These are phyloP conservation scores for Vanessa atalanta DNA, from an alignment of 1,140 invertebrate species.

Conservation along the genomic window DNA sequence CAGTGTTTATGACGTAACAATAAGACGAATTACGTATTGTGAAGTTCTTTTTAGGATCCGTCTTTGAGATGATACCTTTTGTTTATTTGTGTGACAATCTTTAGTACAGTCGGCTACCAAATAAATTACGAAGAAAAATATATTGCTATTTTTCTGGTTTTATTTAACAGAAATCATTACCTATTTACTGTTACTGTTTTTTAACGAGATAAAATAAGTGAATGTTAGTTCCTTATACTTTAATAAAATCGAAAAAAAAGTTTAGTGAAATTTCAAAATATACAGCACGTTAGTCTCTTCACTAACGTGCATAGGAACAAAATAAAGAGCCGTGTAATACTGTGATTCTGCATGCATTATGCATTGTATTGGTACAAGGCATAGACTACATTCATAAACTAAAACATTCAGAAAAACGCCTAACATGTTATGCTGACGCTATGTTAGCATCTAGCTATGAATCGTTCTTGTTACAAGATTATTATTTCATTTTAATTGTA, in stretches of 20 bases:
- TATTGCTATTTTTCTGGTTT: too few species aligned
- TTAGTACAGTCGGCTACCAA: conserved; percentile 1
- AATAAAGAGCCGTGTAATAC: conserved; percentile 48
- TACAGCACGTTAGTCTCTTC: conserved; percentile 7
- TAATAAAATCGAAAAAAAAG: not conserved
- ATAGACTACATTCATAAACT: conserved; percentile 9
- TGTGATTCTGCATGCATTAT: conserved; percentile 48
- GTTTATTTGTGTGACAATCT: not conserved
- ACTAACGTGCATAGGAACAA: conserved; percentile 25
- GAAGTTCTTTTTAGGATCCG: conserved; percentile 32
- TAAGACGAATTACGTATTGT: conserved; percentile 50
- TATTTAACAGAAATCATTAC: too few species aligned
- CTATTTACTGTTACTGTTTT: too few species aligned
- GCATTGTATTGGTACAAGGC: conserved; percentile 23
- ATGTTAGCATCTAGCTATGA: too few species aligned
- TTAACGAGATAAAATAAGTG: not conserved
- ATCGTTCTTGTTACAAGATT: not conserved
- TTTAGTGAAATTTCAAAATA: conserved; percentile 24
- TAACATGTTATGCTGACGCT: not conserved
- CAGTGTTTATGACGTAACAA: conserved; percentile 50
- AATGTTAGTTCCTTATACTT: not conserved
- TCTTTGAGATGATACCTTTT: conserved; percentile 12
- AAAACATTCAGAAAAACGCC: not conserved
- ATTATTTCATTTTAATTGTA: not conserved
- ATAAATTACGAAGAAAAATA: too few species aligned